Evolutionary conservation across 2,888 invertebrate species (phyloP).

Genomic region (Vesta saturnalis): DNA sequence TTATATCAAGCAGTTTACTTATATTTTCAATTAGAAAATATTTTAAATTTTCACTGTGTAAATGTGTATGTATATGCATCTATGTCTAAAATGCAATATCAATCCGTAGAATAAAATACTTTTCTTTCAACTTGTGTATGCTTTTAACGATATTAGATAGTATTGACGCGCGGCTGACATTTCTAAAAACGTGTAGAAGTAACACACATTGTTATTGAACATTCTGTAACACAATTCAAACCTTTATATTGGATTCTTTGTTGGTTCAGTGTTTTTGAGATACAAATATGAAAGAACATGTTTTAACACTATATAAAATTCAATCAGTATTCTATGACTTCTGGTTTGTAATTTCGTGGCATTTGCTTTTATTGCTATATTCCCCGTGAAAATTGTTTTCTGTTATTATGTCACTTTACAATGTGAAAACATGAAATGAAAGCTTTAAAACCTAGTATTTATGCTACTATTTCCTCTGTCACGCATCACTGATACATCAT

Average conservation of each 20-base stretch:
- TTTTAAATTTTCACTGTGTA: no score
- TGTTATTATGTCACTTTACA: neutral
- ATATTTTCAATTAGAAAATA: no score
- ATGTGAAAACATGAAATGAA: neutral
- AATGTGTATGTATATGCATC: no score
- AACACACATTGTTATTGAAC: neutral
- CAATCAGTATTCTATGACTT: constrained; percentile 12
- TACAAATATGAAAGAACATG: constrained; percentile 3
- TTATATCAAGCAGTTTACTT: no score
- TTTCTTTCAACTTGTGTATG: neutral
- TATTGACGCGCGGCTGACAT: neutral
- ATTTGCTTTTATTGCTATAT: constrained; percentile 10
- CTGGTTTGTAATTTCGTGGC: neutral
- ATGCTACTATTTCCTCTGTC: neutral
- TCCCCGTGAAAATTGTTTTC: neutral
- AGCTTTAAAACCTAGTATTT: no score
- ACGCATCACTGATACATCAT: constrained; percentile 2
- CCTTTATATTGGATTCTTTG: constrained; percentile 15
- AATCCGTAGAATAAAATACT: no score
- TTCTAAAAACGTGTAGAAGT: neutral
- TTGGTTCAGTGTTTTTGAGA: constrained; percentile 14
- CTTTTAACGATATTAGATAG: neutral
- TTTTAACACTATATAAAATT: constrained; percentile 5
- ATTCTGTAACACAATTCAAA: constrained; percentile 9
- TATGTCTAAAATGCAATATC: no score